These are phyloP conservation scores for Vanessa atalanta DNA, from an alignment of 1,140 invertebrate genomes.

Conservation along the genomic window DNA sequence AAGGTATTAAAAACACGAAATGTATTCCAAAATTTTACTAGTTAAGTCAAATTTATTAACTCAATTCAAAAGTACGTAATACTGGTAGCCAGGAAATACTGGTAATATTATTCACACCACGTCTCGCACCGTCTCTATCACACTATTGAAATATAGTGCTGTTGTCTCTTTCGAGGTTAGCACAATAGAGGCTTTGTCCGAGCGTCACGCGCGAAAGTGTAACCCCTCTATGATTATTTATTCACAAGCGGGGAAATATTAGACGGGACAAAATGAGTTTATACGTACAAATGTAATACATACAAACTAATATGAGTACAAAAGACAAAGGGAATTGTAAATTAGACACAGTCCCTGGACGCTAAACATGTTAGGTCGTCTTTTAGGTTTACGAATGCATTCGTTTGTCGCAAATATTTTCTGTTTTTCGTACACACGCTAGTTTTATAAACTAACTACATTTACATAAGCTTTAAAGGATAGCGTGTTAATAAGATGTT, in stretches of 20 bases:
- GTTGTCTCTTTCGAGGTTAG: background rate
- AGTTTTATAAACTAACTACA: slow-evolving; percentile 17
- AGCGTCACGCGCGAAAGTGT: slow-evolving; percentile 16
- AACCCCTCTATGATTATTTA: slow-evolving; percentile 28
- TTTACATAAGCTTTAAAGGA: slow-evolving; percentile 14
- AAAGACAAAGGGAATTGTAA: slow-evolving; percentile 48
- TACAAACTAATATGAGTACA: slow-evolving; percentile 35
- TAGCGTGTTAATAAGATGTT: background rate
- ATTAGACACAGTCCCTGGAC: slow-evolving; percentile 41
- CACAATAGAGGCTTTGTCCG: slow-evolving; percentile 23
- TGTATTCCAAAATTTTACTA: background rate
- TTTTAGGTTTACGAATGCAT: slow-evolving; percentile 34
- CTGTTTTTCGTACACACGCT: slow-evolving; percentile 12
- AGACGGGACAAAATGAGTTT: slow-evolving; percentile 32
- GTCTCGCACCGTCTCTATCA: background rate
- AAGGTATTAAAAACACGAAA: no score
- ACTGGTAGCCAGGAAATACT: background rate
- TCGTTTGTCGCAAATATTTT: slow-evolving; percentile 28
- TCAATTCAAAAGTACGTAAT: background rate
- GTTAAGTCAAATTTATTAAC: background rate
- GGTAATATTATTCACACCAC: background rate
- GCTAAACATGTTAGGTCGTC: slow-evolving; percentile 41
- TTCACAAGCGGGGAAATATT: slow-evolving; percentile 29
- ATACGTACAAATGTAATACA: slow-evolving; percentile 31
- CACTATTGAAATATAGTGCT: background rate